phyloP scores from a whole-genome alignment of 2,113 vertebrate species.

The Suncus etruscus region DNA sequence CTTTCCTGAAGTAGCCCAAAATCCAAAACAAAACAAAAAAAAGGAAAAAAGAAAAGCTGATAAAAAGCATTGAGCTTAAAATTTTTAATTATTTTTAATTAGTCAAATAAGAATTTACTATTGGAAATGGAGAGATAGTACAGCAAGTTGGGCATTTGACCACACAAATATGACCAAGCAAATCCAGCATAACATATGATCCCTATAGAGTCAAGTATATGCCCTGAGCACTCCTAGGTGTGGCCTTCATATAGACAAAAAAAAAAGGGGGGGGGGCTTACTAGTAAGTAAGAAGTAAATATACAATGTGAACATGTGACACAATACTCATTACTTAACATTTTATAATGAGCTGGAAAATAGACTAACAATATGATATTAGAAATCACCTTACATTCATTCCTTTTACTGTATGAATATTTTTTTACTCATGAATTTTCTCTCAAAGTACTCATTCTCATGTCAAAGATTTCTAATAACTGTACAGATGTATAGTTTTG shows the following conservation, averaged over 20 bases:
- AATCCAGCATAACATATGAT: no score
- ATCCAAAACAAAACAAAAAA: no score
- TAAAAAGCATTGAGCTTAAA: background rate
- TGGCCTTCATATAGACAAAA: no score
- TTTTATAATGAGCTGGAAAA: constrained; percentile 12
- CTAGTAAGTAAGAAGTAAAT: background rate
- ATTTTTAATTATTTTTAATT: constrained; percentile 38
- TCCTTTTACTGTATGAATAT: background rate
- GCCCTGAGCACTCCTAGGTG: no score
- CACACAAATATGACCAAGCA: no score
- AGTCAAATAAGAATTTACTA: constrained; percentile 31
- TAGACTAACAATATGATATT: background rate
- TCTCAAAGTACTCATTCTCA: constrained; percentile 21
- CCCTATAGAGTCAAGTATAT: no score
- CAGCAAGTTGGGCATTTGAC: no score
- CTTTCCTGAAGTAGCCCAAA: no score
- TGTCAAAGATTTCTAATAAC: background rate
- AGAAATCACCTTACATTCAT: constrained; percentile 7
- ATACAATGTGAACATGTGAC: background rate
- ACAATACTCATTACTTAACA: constrained; percentile 29
- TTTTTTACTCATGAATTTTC: background rate
- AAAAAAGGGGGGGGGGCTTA: constrained; percentile 28
- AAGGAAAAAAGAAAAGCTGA: no score
- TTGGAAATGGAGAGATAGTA: no score
- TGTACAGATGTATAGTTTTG: constrained; percentile 20